Evolutionary conservation across 1,140 invertebrate genomes (phyloP), one percentile per base, ranked within the genome.

Genomic region (Formica selysi): DNA sequence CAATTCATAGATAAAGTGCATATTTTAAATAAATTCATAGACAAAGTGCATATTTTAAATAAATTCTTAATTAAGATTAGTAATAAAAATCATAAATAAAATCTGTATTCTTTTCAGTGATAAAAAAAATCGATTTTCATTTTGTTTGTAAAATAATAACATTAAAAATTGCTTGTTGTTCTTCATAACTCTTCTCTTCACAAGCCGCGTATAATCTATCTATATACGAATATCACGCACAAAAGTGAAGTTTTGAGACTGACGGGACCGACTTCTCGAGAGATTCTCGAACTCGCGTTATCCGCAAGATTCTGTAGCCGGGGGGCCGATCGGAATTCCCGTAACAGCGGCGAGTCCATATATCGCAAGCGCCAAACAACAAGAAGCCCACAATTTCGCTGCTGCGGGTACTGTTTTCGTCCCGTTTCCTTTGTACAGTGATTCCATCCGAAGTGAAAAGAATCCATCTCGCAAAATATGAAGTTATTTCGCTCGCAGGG

Each of bases 361-460:
- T 67, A 41, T 71, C 78, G 38, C 83, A 19, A 41, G 71, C 86
- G 87, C 89, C 88, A 87, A 90, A 89, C 88, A 91, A 92, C 80
- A 91, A 93, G 67, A 86, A 93, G 88, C 86, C 91, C 65, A 68
- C 87, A 93, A 92, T 93, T 93, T 93, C 88, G 64, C 13, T 87
- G 86, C 22, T 87, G 86, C 89, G 79, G 85, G 80, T 87, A 86
- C 79, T 88, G 81, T 87, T 89, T 87, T 87, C 86, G 78, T 62
- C 70, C 78, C 78, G 79, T 87, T 80, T 79, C 87, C 92, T 91
- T 92, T 92, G 86, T 89, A 85, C 85, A 13, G 7, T 19, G 26
- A 16, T 76, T 65, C 32, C 86, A 61, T 71, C 78, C 74, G 64
- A 76, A 91, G 70, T 81, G 54, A 73, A 41, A 38, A 19, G 51